These are phyloP conservation scores for Lycocorax pyrrhopterus DNA, from an alignment of 2,113 vertebrate genomes.

Conservation along the genomic window DNA sequence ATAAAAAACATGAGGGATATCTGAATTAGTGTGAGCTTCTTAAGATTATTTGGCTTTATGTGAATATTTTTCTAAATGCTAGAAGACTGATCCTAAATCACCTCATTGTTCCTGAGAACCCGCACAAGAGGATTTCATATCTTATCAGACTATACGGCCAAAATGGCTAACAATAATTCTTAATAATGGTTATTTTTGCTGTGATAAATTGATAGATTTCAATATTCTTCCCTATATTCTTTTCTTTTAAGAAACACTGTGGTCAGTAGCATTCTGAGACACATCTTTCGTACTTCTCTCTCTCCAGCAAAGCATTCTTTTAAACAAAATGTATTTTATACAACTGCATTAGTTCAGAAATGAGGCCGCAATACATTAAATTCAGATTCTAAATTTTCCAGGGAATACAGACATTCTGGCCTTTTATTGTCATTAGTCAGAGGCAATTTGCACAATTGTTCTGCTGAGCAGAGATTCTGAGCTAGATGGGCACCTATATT, in stretches of 20 bases:
- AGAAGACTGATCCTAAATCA: not conserved
- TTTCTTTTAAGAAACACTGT: not conserved
- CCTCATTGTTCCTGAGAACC: not conserved
- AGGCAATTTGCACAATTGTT: not conserved
- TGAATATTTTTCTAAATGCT: not conserved
- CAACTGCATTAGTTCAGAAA: not conserved
- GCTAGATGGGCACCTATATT: not conserved
- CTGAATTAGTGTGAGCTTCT: not conserved
- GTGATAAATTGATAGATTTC: not conserved
- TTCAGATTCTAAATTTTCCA: not conserved
- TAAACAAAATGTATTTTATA: not conserved
- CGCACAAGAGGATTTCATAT: not conserved
- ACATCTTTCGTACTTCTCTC: not conserved
- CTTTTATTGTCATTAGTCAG: not conserved
- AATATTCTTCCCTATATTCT: not conserved
- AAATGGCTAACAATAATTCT: not conserved
- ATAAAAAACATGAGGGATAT: rapidly evolving
- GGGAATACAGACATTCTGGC: not conserved
- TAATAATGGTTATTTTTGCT: not conserved
- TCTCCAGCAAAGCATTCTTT: not conserved
- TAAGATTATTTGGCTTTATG: not conserved
- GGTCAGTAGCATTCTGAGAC: not conserved
- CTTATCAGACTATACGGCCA: not conserved
- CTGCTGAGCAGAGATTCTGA: not conserved
- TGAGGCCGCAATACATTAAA: not conserved